Percentiles rank a stretch among this genome's conserved stretches.
Conservation (phyloP, 2,888 invertebrate genomes). For the Andrena flavipes region DNA sequence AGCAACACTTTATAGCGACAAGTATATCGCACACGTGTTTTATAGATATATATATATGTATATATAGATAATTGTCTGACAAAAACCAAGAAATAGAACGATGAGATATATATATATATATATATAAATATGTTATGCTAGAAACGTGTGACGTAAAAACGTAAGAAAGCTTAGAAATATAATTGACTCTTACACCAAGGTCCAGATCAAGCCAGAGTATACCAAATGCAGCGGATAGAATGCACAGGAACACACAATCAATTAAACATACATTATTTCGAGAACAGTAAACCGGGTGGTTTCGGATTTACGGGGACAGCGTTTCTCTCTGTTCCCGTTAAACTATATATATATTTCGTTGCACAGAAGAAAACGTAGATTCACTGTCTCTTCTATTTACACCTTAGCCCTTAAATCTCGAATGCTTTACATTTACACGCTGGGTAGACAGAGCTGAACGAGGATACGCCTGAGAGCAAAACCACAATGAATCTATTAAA, state of each 20-base stretch:
- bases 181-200: conserved; percentile 85
- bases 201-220: conserved; percentile 85
- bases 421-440: neutral
- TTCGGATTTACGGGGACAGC: conserved; percentile 50
- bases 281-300: conserved; percentile 61
- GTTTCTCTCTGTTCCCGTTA: conserved; percentile 37
- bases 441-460: conserved; percentile 39
- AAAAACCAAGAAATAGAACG: conserved; percentile 10
- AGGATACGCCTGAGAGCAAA: neutral
- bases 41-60: neutral
- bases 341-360: neutral
- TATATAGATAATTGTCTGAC: neutral
- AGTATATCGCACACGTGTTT: conserved; percentile 15
- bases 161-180: conserved; percentile 83
- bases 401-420: neutral
- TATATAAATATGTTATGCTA: conserved; percentile 41
- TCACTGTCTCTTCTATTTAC: conserved; percentile 19
- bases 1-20: conserved; percentile 15
- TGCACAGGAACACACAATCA: conserved; percentile 84
- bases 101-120: conserved; percentile 26
- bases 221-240: conserved; percentile 85
- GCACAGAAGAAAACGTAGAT: conserved; percentile 1
- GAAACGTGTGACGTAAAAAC: conserved; percentile 75
- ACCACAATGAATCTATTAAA: neutral
- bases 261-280: conserved; percentile 82